phyloP scores from a whole-genome alignment of 2,888 invertebrate genomes.

The Lordiphosa fenestrarum region DNA sequence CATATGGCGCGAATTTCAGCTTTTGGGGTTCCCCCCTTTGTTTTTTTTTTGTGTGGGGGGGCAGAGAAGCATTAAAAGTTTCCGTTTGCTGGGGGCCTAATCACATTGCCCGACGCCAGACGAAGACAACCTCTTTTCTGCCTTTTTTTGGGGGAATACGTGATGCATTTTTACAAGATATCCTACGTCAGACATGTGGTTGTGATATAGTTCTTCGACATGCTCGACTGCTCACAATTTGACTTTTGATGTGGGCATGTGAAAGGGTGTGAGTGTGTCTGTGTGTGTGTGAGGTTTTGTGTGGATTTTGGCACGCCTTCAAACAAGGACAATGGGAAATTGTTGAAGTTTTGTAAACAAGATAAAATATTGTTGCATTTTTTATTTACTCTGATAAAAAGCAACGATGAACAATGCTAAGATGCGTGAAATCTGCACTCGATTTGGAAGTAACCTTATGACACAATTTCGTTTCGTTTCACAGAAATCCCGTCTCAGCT shows the following conservation, averaged over 20 bases:
- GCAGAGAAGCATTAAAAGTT: slow-evolving; percentile 33
- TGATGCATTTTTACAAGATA: slow-evolving; percentile 62
- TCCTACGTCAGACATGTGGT: slow-evolving; percentile 4
- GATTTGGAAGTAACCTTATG: no score
- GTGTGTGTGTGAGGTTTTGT: slow-evolving; percentile 25
- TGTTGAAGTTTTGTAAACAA: slow-evolving; percentile 13
- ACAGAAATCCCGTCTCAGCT: no score
- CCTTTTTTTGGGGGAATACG: slow-evolving; percentile 35
- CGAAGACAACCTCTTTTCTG: slow-evolving; percentile 31
- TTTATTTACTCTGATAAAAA: no score
- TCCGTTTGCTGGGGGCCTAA: slow-evolving; percentile 47
- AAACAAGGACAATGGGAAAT: slow-evolving; percentile 33
- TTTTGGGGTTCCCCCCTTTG: slow-evolving; percentile 7
- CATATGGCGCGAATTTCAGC: slow-evolving; percentile 53
- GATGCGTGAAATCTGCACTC: no score
- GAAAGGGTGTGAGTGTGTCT: slow-evolving; percentile 22
- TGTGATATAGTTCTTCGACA: slow-evolving; percentile 38
- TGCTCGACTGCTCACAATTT: slow-evolving; percentile 58
- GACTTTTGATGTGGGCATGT: slow-evolving; percentile 60
- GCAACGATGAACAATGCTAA: no score
- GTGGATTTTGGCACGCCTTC: slow-evolving; percentile 18
- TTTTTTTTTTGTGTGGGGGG: slow-evolving; percentile 2
- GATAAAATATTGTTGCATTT: no score
- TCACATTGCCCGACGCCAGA: slow-evolving; percentile 56
- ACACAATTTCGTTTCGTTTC: no score